Evolutionary conservation across 2,113 vertebrate genomes (phyloP).

Genomic region (Indicator indicator): DNA sequence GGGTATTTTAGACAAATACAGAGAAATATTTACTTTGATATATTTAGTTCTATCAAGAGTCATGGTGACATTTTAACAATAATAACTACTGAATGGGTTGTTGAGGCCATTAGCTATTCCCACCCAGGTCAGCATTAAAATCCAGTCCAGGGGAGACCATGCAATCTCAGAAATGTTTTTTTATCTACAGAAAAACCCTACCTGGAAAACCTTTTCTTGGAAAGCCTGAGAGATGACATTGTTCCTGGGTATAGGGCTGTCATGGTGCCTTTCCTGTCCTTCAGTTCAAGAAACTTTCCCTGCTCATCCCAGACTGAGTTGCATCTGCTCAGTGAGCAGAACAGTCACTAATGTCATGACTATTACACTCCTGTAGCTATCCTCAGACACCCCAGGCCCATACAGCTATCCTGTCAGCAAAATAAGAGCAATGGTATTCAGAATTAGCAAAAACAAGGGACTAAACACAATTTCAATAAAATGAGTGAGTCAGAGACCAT

Average conservation of each 20-base stretch:
- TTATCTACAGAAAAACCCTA: background rate
- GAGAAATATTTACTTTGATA: slow-evolving; percentile 56
- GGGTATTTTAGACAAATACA: slow-evolving; percentile 70
- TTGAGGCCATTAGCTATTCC: background rate
- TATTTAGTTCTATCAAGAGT: slow-evolving; percentile 29
- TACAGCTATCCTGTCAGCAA: background rate
- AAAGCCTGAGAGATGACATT: background rate
- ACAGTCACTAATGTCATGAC: fast-evolving
- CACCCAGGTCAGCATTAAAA: background rate
- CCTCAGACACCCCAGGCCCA: background rate
- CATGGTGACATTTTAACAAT: slow-evolving; percentile 31
- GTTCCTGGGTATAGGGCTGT: background rate
- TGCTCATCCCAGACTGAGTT: background rate
- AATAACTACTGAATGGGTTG: background rate
- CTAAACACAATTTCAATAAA: background rate
- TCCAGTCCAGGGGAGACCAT: background rate
- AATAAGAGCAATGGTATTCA: background rate
- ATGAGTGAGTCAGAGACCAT: background rate
- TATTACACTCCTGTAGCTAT: background rate
- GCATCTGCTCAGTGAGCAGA: fast-evolving
- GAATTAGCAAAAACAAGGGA: background rate
- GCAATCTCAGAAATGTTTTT: background rate
- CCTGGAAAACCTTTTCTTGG: background rate
- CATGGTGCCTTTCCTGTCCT: fast-evolving
- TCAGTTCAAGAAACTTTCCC: background rate